phyloP scores from a whole-genome alignment of 2,113 vertebrate genomes.

The Salvelinus namaycush region DNA sequence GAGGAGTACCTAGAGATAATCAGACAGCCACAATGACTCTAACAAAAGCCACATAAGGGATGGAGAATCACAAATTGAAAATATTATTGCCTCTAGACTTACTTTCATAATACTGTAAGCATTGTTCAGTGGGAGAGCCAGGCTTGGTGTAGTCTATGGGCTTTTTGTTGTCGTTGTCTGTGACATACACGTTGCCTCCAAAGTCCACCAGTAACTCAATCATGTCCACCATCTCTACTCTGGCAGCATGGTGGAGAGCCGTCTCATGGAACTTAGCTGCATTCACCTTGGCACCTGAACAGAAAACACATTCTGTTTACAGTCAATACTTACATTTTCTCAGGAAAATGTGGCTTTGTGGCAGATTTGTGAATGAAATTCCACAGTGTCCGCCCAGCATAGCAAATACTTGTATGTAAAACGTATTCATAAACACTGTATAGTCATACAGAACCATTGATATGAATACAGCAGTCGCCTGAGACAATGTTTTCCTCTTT shows the following conservation, averaged over 20 bases:
- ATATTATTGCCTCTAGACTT: conserved; percentile 30
- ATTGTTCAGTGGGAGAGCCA: conserved; percentile 69
- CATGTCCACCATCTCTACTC: conserved; percentile 75
- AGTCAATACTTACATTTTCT: background rate
- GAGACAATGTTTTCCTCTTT: background rate
- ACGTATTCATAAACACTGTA: background rate
- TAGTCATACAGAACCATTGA: background rate
- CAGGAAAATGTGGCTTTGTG: background rate
- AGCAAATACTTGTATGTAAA: background rate
- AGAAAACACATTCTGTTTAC: background rate
- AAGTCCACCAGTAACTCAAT: conserved; percentile 87
- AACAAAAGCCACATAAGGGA: background rate
- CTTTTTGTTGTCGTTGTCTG: conserved; percentile 82
- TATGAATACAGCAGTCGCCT: background rate
- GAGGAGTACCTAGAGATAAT: conserved; percentile 73
- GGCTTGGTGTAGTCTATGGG: conserved; percentile 79
- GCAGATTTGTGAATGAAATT: background rate
- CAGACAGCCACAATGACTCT: conserved; percentile 1
- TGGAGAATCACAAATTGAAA: background rate
- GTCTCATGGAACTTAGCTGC: conserved; percentile 88
- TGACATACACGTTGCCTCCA: conserved; percentile 81
- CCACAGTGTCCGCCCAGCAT: background rate
- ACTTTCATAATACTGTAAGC: conserved; percentile 84
- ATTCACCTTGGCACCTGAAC: conserved; percentile 86
- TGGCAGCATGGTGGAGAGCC: conserved; percentile 85